Base-by-base conservation (phyloP, 1,140 invertebrate genomes). In the Hycleus phaleratus region DNA sequence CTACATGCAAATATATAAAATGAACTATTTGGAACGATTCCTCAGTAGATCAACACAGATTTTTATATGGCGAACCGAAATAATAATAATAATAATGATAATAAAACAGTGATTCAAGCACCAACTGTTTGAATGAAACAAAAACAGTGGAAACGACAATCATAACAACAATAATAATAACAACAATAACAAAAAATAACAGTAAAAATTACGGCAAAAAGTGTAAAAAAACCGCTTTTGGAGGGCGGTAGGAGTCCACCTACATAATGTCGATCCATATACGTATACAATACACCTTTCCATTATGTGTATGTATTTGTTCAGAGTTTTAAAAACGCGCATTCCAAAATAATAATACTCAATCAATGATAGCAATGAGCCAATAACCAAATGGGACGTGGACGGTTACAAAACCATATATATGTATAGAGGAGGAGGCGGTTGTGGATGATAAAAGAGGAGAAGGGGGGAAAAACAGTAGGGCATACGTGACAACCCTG, bases 291-390 rank as follows among this genome's bases (percentile, higher is more conserved):
- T 53, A 54, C 50, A 55, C 40, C 46, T 58, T 51, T 39, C 56
- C 61, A 60, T 58, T 18, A 58, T 61, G 50, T 60, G 61, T 62
- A 61, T 56, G 61, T 73, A 67, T 72, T 71, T 71, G 66, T 72
- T 67, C 68, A 69, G 71, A 70, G 69, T 72, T 73, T 73, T 71
- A 72, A 73, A 73, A 73, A 73, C 70, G 72, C 72, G 72, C 72
- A 73, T 72, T 71, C 68, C 72, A 74, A 74, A 74, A 74, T 69
- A 74, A 74, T 74, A 73, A 74, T 74, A 74, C 71, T 74, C 72
- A 74, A 74, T 74, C 72, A 74, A 73, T 72, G 71, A 73, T 73
- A 71, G 71, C 70, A 71, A 72, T 73, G 72, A 73, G 72, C 72
- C 72, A 74, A 74, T 74, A 74, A 74, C 72, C 72, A 74, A 73